Conservation (phyloP, 2,888 invertebrate species). For the Willowsia nigromaculata region DNA sequence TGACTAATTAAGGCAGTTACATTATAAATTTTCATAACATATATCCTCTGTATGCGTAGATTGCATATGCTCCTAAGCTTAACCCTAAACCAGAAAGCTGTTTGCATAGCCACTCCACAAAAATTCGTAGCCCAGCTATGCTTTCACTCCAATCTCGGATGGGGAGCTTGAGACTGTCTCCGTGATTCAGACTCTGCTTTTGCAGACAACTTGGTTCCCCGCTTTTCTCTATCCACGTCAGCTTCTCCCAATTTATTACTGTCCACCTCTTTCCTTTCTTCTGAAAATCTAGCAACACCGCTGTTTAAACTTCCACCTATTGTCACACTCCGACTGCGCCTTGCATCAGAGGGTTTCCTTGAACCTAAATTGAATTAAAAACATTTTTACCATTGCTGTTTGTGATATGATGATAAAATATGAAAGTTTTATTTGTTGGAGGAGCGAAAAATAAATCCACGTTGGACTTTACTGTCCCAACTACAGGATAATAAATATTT, state of each 20-base stretch:
- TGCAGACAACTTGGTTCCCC: not conserved
- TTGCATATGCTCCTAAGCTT: too few relatives aligned
- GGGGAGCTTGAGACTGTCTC: not conserved
- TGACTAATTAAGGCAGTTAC: slow-evolving; percentile 27
- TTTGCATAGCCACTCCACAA: not conserved
- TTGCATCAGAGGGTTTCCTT: not conserved
- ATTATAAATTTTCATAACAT: not conserved
- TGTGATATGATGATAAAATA: slow-evolving; percentile 3
- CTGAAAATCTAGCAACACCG: not conserved
- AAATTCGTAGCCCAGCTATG: too few relatives aligned
- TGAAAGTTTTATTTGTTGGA: not conserved
- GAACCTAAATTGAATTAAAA: slow-evolving; percentile 39
- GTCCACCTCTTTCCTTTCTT: slow-evolving; percentile 6
- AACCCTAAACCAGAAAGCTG: too few relatives aligned
- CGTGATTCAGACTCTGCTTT: not conserved
- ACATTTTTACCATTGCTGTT: slow-evolving; percentile 32
- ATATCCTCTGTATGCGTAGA: too few relatives aligned
- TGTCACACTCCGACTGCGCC: not conserved
- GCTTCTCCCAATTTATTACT: slow-evolving; percentile 26
- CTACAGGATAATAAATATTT: slow-evolving; percentile 1
- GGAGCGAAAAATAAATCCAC: not conserved
- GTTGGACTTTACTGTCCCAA: not conserved
- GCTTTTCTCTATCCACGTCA: not conserved
- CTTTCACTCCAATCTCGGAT: not conserved
- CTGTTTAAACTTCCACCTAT: not conserved